Conservation (phyloP, 2,888 invertebrate genomes). For the Philhelius pedissequus region DNA sequence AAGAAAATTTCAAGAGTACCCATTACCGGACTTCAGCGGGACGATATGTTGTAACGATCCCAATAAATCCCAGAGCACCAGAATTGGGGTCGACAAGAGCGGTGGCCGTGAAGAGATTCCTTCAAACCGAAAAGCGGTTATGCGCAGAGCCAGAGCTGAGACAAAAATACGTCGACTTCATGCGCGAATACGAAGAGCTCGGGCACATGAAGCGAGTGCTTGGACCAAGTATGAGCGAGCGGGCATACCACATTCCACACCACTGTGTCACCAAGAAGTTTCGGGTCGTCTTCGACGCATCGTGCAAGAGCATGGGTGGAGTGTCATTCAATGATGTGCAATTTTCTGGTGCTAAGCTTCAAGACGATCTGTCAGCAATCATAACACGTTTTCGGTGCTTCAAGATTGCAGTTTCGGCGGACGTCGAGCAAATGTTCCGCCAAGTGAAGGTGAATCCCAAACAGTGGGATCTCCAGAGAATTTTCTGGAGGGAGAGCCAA, state of each 20-base stretch:
- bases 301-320: no score
- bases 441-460: no score
- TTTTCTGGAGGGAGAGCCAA: no score
- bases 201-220: neutral
- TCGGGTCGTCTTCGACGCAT: no score
- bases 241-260: constrained; percentile 17
- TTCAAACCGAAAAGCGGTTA: neutral
- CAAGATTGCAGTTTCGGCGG: no score
- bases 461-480: no score
- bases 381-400: neutral
- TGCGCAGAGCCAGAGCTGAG: neutral
- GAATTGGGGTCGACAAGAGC: neutral
- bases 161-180: neutral
- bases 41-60: constrained; percentile 9
- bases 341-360: no score
- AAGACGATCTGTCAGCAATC: no score
- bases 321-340: no score
- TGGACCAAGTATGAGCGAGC: no score
- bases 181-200: neutral
- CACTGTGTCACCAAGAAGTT: constrained; percentile 6
- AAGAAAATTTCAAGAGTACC: neutral
- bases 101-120: neutral
- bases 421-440: no score
- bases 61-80: neutral
- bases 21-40: constrained; percentile 1